Conservation (phyloP, 2,888 invertebrate genomes). For the Rhyacophila evoluta region DNA sequence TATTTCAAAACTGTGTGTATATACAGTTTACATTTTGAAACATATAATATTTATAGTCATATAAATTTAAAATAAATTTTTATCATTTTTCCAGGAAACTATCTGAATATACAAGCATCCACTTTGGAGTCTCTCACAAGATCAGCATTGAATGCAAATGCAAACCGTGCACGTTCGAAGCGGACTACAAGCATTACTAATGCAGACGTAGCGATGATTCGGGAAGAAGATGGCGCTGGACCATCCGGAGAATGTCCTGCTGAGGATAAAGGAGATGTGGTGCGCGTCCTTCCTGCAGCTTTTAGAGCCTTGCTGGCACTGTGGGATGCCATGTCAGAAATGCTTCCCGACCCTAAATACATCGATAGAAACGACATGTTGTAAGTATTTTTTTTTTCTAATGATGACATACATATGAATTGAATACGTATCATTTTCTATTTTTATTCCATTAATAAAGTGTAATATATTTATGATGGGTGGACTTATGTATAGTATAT, state of each 20-base stretch:
- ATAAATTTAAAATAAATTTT: too few species aligned
- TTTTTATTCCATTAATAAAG: too few species aligned
- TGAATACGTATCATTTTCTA: too few species aligned
- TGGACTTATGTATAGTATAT: too few species aligned
- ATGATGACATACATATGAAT: too few species aligned
- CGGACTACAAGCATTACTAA: constrained; percentile 40
- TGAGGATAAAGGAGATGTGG: constrained; percentile 56
- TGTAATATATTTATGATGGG: too few species aligned
- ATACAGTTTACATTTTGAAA: too few species aligned
- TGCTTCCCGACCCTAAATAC: neutral
- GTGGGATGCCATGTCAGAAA: constrained; percentile 84
- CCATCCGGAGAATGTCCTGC: constrained; percentile 45
- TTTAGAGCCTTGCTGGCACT: constrained; percentile 87
- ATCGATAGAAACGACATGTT: neutral
- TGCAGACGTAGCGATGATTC: constrained; percentile 63
- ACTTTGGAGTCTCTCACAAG: constrained; percentile 82
- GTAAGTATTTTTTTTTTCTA: constrained; percentile 11
- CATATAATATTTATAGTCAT: too few species aligned
- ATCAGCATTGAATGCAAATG: constrained; percentile 83
- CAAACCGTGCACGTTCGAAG: constrained; percentile 74
- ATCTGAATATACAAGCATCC: constrained; percentile 82
- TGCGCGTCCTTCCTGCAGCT: constrained; percentile 87
- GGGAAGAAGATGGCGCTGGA: constrained; percentile 66
- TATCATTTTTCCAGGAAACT: constrained; percentile 72
- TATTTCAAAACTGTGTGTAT: too few species aligned